phyloP scores from a whole-genome alignment of 2,797 vertebrate species.

The Balearica regulorum region DNA sequence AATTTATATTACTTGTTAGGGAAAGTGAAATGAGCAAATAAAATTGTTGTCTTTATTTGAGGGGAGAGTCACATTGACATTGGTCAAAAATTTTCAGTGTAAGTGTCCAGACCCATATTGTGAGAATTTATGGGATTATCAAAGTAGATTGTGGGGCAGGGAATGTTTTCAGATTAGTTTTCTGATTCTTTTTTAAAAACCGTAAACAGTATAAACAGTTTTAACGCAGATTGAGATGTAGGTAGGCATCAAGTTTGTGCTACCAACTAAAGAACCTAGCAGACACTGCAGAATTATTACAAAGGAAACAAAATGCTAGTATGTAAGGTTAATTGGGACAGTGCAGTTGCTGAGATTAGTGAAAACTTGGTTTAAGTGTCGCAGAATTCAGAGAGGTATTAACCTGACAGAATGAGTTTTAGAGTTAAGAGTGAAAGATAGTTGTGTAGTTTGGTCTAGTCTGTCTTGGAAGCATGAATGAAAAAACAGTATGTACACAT shows the following conservation, averaged over 20 bases:
- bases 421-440: neutral
- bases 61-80: neutral
- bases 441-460: neutral
- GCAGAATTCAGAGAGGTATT: neutral
- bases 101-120: neutral
- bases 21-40: neutral
- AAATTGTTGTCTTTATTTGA: neutral
- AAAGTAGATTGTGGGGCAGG: neutral
- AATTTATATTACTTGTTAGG: neutral
- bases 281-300: neutral
- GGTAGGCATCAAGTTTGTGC: neutral
- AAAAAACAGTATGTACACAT: neutral
- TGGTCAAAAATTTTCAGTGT: neutral
- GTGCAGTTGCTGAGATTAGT: neutral
- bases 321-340: neutral
- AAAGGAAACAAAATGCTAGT: neutral
- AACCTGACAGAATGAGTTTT: neutral
- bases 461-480: neutral
- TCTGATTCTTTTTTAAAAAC: neutral
- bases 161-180: neutral
- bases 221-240: neutral
- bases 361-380: neutral
- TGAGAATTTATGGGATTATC: neutral
- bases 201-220: neutral
- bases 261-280: neutral